Percentiles rank a stretch among this genome's conserved stretches.
phyloP scores from a whole-genome alignment of 2,113 vertebrate species.

The Myotis yumanensis region DNA sequence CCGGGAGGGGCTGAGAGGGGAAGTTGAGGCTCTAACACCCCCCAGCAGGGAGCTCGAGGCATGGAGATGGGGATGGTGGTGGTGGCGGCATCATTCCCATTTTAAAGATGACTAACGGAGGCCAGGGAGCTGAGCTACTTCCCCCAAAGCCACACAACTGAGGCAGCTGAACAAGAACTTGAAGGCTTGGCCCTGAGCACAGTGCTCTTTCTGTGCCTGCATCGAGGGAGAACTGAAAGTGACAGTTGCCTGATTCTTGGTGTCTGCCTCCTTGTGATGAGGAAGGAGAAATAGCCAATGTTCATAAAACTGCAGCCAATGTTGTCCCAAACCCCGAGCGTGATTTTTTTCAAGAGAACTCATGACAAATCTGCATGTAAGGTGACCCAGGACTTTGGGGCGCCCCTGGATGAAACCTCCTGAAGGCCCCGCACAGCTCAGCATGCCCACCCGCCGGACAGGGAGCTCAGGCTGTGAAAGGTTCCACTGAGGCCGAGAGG shows the following conservation, averaged over 20 bases:
- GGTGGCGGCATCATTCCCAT: not conserved
- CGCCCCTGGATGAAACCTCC: not conserved
- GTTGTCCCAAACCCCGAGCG: not conserved
- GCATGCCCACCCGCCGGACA: accelerated
- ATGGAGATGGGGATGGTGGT: not conserved
- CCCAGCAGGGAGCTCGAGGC: not conserved
- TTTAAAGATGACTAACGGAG: not conserved
- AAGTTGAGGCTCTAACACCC: not conserved
- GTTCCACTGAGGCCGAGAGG: not conserved
- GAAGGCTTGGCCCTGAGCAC: not conserved
- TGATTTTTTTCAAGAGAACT: not conserved
- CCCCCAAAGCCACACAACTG: not conserved
- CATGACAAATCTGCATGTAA: not conserved
- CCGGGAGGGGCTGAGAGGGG: not conserved
- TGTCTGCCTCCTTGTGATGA: not conserved
- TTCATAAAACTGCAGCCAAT: not conserved
- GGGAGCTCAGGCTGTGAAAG: not conserved
- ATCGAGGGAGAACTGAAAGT: not conserved
- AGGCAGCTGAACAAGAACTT: not conserved
- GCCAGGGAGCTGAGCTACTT: not conserved
- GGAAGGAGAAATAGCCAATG: not conserved
- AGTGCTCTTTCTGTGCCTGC: not conserved
- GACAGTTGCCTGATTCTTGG: not conserved
- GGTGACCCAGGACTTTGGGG: not conserved
- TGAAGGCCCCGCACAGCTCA: not conserved